Evolutionary conservation across 2,888 invertebrate species (phyloP).

Genomic region (Lampropteryx suffumata): DNA sequence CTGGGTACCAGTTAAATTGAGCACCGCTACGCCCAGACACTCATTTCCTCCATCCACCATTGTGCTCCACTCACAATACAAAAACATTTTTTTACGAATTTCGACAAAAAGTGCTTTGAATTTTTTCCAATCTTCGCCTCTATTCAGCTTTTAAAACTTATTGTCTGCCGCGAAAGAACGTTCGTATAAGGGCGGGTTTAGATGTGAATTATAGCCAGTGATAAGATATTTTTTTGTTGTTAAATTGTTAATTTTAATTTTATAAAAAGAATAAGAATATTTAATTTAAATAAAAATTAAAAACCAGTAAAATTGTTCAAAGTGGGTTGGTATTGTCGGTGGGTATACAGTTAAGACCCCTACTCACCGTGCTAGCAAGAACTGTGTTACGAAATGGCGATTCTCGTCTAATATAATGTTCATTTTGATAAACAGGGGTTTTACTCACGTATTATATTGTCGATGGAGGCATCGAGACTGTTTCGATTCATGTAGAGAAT

Average conservation of each 20-base stretch:
- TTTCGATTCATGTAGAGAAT: no score
- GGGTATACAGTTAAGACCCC: no score
- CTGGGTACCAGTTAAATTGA: slow-evolving; percentile 75
- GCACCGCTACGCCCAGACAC: slow-evolving; percentile 76
- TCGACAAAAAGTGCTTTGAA: slow-evolving; percentile 80
- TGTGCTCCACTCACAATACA: slow-evolving; percentile 80
- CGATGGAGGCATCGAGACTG: no score
- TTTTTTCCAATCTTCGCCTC: slow-evolving; percentile 80
- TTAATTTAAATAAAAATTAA: no score
- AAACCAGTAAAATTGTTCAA: no score
- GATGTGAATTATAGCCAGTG: slow-evolving; percentile 18
- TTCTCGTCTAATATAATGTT: no score
- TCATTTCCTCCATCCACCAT: slow-evolving; percentile 79
- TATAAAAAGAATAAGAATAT: neutral
- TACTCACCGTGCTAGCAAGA: no score
- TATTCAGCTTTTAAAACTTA: slow-evolving; percentile 74
- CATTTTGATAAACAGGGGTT: no score
- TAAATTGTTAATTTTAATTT: neutral
- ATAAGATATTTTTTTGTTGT: slow-evolving; percentile 13
- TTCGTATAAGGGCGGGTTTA: slow-evolving; percentile 41
- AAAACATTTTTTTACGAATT: slow-evolving; percentile 80
- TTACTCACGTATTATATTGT: no score
- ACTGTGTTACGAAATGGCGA: no score
- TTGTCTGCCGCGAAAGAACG: slow-evolving; percentile 66
- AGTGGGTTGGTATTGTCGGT: no score